These are phyloP conservation scores for Xanthia icteritia DNA, from an alignment of 2,888 invertebrate genomes.

Conservation along the genomic window DNA sequence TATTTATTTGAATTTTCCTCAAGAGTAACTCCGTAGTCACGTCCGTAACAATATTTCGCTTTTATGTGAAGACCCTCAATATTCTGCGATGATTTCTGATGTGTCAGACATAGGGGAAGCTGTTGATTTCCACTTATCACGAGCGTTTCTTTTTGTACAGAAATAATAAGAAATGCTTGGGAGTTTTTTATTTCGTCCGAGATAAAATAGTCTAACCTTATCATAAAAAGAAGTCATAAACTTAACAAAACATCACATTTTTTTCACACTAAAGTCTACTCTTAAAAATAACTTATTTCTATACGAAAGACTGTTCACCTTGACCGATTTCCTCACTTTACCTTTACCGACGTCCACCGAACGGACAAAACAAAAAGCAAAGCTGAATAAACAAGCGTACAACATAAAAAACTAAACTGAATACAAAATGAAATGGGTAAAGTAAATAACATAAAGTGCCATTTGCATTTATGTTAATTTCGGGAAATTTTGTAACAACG, in stretches of 20 bases:
- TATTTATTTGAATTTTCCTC: constrained; percentile 53
- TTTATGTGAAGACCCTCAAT: constrained; percentile 66
- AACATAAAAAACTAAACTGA: constrained; percentile 57
- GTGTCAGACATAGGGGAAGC: constrained; percentile 24
- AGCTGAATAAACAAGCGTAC: constrained; percentile 26
- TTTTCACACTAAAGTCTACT: neutral
- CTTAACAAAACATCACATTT: neutral
- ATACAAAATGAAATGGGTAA: constrained; percentile 72
- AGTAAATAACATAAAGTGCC: constrained; percentile 70
- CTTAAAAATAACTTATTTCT: constrained; percentile 9
- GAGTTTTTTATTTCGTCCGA: neutral
- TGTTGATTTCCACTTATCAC: constrained; percentile 25
- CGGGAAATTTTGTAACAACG: constrained; percentile 72
- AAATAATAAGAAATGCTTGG: neutral
- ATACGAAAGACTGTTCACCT: constrained; percentile 19
- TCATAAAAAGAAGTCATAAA: neutral
- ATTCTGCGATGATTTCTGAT: constrained; percentile 15
- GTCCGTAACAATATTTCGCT: constrained; percentile 61
- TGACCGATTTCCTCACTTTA: constrained; percentile 23
- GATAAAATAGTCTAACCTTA: neutral
- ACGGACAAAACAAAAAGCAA: constrained; percentile 10
- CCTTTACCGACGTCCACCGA: neutral
- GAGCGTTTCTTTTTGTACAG: neutral
- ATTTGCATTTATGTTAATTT: constrained; percentile 84
- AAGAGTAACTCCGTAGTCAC: constrained; percentile 40